Evolutionary conservation across 2,797 vertebrate species (phyloP), one percentile per base, ranked within the genome.

Genomic region (Acipenser oxyrinchus): DNA sequence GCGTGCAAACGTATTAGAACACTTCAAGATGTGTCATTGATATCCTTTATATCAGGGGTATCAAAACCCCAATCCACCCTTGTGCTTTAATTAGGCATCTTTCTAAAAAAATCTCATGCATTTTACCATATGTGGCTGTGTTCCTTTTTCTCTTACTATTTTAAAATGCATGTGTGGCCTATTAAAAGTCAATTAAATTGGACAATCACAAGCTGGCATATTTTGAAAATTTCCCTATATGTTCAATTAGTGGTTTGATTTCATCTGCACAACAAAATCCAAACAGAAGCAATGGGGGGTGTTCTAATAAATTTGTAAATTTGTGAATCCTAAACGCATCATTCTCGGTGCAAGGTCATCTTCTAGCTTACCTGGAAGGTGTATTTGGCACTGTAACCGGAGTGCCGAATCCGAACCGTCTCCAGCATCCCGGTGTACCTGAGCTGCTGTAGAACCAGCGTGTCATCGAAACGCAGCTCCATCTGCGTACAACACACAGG

Each of bases 331-430:
- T 2, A 37, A 37, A 37, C 0, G 2, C 23, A 37, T 37, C 23
- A 37, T 37, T 37, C 23, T 37, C 23, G 4, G 23, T 5, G 3
- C 9, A 55, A 55, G n/a, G 52, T 6, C 1, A 60, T 37, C 23
- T 37, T 37, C 23, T 0, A 49, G 1, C 65, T 49, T 77, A 99
- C 96, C 94, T 91, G 79, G 72, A 98, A 96, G 0, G 91, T 93
- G 63, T 93, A 97, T 75, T 94, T 98, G 75, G 92, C 92, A 7
- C 91, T 92, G 79, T 95, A 99, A 68, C 94, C 94, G 0, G 91
- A 93, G 71, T 90, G 92, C 71, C 93, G 89, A 73, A 99, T 93
- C 1, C 83, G 76, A 69, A 99, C 93, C 0, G 93, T 95, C 78
- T 95, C 91, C 66, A 95, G 76, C 84, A 99, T 89, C 69, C 92